Conservation (phyloP, 1,140 invertebrate species). For the Drosophila varians region DNA sequence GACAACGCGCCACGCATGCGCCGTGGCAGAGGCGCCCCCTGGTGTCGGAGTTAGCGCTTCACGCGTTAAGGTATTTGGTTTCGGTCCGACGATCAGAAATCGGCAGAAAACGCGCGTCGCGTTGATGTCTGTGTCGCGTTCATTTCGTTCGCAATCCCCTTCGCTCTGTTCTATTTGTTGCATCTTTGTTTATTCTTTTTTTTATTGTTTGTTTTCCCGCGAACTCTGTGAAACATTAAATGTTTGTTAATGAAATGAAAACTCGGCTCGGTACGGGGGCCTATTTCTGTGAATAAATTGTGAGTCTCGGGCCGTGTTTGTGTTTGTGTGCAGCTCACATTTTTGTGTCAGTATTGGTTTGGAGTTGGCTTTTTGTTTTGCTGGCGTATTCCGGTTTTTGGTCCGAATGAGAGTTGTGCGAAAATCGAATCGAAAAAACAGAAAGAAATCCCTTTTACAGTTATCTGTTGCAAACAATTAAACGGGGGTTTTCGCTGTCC, state of each 20-base stretch:
- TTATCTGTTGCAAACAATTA: constrained; percentile 71
- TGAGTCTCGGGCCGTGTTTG: background rate
- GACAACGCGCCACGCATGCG: constrained; percentile 44
- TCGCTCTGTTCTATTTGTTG: constrained; percentile 21
- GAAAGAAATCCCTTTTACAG: constrained; percentile 54
- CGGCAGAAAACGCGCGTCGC: background rate
- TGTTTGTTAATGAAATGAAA: constrained; percentile 21
- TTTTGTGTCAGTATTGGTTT: constrained; percentile 19
- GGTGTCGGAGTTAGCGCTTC: background rate
- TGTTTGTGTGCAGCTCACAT: constrained; percentile 10
- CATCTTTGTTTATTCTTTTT: constrained; percentile 14
- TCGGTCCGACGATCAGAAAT: background rate
- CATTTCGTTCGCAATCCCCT: constrained; percentile 16
- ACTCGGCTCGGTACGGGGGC: constrained; percentile 20
- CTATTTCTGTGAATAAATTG: too few species aligned
- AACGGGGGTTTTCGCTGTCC: constrained; percentile 15
- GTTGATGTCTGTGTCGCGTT: constrained; percentile 1
- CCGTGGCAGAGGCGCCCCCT: constrained; percentile 14
- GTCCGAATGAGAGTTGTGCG: constrained; percentile 39
- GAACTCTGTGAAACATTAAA: constrained; percentile 20
- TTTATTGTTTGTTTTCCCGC: constrained; percentile 16
- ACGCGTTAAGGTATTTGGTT: constrained; percentile 1
- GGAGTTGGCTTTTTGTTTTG: constrained; percentile 58
- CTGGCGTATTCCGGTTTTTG: constrained; percentile 49
- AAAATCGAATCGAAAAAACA: constrained; percentile 16